Evolutionary conservation across 2,797 vertebrate species (phyloP).

Genomic region (Enteromius mattozi): DNA sequence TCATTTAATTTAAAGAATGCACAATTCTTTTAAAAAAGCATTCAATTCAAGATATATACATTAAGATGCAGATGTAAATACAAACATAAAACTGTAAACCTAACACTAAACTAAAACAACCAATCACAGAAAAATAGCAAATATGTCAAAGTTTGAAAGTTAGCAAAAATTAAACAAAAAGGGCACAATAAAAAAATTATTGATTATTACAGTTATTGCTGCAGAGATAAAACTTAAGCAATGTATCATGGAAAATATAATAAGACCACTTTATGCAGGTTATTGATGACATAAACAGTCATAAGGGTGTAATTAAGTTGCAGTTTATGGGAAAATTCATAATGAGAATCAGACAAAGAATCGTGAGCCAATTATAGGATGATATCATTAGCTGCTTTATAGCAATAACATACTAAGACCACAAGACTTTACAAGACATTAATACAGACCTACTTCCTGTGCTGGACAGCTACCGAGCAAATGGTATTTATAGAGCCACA

Average conservation of each 20-base stretch:
- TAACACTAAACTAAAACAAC: not conserved
- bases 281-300: not conserved
- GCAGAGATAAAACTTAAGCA: not conserved
- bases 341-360: slow-evolving; percentile 8
- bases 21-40: not conserved
- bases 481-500: slow-evolving; percentile 49
- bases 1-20: not conserved
- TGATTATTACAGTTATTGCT: not conserved
- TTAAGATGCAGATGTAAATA: not conserved
- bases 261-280: not conserved
- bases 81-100: not conserved
- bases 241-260: not conserved
- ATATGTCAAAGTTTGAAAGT: not conserved
- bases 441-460: slow-evolving; percentile 43
- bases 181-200: not conserved
- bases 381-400: slow-evolving; percentile 35
- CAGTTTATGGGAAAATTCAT: slow-evolving; percentile 2
- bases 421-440: slow-evolving; percentile 55
- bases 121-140: not conserved
- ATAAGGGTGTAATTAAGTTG: not conserved
- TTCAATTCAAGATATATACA: not conserved
- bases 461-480: slow-evolving; percentile 44
- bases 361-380: slow-evolving; percentile 25
- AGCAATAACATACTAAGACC: slow-evolving; percentile 44
- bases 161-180: not conserved